Conservation (phyloP, 2,113 vertebrate genomes). For the Protobothrops mucrosquamatus region DNA sequence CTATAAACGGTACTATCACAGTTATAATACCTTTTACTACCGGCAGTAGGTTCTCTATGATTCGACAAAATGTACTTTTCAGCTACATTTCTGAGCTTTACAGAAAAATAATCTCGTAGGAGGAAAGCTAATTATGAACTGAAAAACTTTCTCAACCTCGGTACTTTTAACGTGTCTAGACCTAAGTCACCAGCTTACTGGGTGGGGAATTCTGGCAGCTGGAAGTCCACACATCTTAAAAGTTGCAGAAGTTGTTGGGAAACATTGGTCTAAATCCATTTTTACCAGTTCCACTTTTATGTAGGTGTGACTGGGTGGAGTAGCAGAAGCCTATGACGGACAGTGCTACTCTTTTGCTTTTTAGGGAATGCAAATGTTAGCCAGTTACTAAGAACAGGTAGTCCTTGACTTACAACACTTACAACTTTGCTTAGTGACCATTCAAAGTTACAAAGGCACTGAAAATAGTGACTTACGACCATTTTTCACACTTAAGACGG, state of each 20-base stretch:
- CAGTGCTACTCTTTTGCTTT: not conserved
- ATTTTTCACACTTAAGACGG: too few relatives aligned
- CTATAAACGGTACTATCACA: not conserved
- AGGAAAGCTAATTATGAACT: not conserved
- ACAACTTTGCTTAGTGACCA: too few relatives aligned
- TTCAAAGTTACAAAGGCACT: too few relatives aligned
- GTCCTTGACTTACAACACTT: too few relatives aligned
- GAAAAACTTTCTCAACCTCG: not conserved
- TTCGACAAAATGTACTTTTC: not conserved
- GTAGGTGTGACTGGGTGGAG: not conserved
- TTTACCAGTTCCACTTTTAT: not conserved
- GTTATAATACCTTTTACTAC: not conserved
- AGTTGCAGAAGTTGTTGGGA: not conserved
- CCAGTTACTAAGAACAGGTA: not conserved
- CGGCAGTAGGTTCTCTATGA: not conserved
- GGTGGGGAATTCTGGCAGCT: not conserved
- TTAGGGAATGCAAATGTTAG: not conserved
- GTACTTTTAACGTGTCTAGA: not conserved
- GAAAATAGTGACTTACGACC: too few relatives aligned
- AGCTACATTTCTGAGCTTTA: not conserved
- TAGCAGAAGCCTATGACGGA: not conserved
- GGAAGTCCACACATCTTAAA: not conserved
- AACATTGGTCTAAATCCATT: not conserved
- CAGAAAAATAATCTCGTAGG: not conserved
- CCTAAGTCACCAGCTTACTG: not conserved